Percentiles rank a stretch among this genome's conserved stretches.
Evolutionary conservation across 35 echinoderm and acorn worm species (phyloP).

Genomic region (Ophioderma brevispina): DNA sequence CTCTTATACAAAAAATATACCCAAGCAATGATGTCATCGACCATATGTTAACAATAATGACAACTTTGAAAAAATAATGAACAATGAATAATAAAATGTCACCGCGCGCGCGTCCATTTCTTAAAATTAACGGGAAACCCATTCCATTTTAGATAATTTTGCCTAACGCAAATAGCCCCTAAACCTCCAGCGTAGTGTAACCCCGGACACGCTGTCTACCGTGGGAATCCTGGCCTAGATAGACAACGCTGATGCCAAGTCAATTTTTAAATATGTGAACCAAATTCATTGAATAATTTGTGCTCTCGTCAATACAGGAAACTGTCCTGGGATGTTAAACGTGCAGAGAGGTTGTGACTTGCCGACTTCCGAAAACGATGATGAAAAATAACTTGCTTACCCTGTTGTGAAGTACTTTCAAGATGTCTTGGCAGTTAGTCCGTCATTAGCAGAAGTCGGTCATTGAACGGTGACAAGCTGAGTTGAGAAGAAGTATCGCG

Average conservation of each 20-base stretch:
- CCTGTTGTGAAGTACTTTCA: background rate
- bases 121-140: too few relatives aligned
- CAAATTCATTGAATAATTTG: slow-evolving; percentile 6
- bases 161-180: too few relatives aligned
- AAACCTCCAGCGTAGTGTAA: background rate
- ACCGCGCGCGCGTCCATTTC: too few relatives aligned
- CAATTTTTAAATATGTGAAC: slow-evolving; percentile 6
- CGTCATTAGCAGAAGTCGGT: background rate
- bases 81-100: too few relatives aligned
- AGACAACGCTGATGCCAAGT: background rate
- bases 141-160: too few relatives aligned
- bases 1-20: too few relatives aligned
- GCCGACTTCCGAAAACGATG: background rate
- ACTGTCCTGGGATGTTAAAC: background rate
- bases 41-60: too few relatives aligned
- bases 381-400: slow-evolving; percentile 4
- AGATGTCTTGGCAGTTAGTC: background rate
- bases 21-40: too few relatives aligned
- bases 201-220: background rate
- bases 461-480: slow-evolving; percentile 1
- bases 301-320: background rate
- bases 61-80: too few relatives aligned
- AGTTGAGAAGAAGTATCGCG: too few relatives aligned
- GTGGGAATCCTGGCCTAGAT: background rate
- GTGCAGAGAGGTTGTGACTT: too few relatives aligned